Evolutionary conservation across 2,888 invertebrate species (phyloP).

Genomic region (Drosophila cognata): DNA sequence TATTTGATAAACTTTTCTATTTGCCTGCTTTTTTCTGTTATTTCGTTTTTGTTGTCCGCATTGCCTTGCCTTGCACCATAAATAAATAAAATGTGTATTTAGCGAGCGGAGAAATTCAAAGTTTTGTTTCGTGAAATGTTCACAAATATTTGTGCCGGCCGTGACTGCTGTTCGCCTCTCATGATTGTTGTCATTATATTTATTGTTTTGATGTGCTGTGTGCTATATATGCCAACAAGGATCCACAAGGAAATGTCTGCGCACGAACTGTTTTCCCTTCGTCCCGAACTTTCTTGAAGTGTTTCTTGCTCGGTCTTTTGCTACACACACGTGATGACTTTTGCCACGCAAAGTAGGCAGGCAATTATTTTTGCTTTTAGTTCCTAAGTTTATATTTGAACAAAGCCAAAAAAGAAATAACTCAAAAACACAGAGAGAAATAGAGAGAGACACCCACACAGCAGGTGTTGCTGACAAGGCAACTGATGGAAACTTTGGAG

Average conservation of each 20-base stretch:
- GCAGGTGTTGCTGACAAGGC: constrained; percentile 64
- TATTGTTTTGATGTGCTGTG: constrained; percentile 44
- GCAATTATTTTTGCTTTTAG: constrained; percentile 52
- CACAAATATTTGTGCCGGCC: constrained; percentile 52
- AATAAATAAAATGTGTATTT: constrained; percentile 69
- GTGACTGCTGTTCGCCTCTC: constrained; percentile 37
- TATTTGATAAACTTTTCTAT: constrained; percentile 61
- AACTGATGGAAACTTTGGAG: constrained; percentile 16
- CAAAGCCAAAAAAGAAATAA: constrained; percentile 38
- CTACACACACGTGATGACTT: constrained; percentile 44
- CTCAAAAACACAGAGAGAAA: constrained; percentile 5
- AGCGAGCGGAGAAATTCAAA: constrained; percentile 56
- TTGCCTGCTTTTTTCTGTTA: neutral
- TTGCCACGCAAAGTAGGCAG: constrained; percentile 33
- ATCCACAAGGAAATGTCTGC: neutral
- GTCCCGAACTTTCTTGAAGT: neutral
- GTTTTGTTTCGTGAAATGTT: constrained; percentile 46
- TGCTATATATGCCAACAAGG: constrained; percentile 24
- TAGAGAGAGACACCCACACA: constrained; percentile 13
- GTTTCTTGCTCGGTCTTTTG: constrained; percentile 21
- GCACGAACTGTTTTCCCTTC: neutral
- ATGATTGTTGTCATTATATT: constrained; percentile 62
- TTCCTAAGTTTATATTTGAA: constrained; percentile 35
- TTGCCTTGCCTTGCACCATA: constrained; percentile 33
- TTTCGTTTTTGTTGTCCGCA: neutral